Evolutionary conservation across 2,888 invertebrate species (phyloP), one percentile per base, ranked within the genome.

Genomic region (Biston stratarius): DNA sequence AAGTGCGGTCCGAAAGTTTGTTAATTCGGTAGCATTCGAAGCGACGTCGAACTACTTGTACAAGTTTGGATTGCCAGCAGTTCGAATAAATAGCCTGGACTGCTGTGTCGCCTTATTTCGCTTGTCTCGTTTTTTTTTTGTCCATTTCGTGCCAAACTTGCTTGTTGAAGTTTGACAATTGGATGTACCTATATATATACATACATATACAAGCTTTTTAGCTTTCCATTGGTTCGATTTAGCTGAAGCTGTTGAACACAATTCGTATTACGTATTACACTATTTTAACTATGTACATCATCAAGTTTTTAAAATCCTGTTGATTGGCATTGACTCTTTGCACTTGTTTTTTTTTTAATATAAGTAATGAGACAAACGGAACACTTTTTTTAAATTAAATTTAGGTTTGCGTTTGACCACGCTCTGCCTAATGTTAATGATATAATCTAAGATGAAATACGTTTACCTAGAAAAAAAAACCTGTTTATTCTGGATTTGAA

Each of bases 21-120:
- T 86, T 87, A 88, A 88, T 88, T 88, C 85, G 77, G 80, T 75
- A 80, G 74, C 74, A 77, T 81, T 80, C 75, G 77, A 78, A 79
- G 78, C 78, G 77, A 78, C 79, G 81, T 79, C 84, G 80, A 79
- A 77, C 71, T 74, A 73, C 62, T 74, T 60, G 77, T 70, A 74
- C 77, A 83, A 88, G 82, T 87, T 87, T 81, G 83, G 77, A 87
- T 85, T 84, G 86, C 82, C 78, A 80, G 78, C 81, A 83, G 83
- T 84, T 85, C 81, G 79, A 81, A 83, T 83, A 85, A 85, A 85
- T 78, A 81, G 78, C 77, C 71, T 65, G 67, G 61, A 62, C 45
- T 44, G 5, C 67, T 63, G 71, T 64, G 69, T 68, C 49, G 64
- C 51, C 47, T 64, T 55, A 15, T 58, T 51, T 53, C 53, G 64